Conservation (phyloP, 1,140 invertebrate genomes). For the Whitmania pigra region DNA sequence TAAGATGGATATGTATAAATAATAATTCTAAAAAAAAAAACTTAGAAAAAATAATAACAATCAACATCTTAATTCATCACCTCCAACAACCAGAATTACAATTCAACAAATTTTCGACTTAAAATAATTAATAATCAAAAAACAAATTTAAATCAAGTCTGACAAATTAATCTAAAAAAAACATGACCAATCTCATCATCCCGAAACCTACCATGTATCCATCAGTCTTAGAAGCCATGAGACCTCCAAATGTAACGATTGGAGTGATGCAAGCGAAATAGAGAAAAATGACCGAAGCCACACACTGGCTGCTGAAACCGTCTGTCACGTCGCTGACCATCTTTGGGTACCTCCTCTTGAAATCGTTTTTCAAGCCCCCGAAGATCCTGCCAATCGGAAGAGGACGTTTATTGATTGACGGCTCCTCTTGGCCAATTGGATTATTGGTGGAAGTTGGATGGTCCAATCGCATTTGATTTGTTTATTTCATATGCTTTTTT, state of each 20-base stretch:
- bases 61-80: no score
- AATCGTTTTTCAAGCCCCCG: conserved; percentile 74
- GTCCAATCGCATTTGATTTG: no score
- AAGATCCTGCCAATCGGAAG: conserved; percentile 49
- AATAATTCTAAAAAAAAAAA: no score
- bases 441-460: no score
- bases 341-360: conserved; percentile 79
- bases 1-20: no score
- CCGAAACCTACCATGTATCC: conserved; percentile 32
- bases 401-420: neutral
- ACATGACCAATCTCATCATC: neutral
- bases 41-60: no score
- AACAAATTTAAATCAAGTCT: no score
- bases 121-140: no score
- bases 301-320: conserved; percentile 75
- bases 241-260: conserved; percentile 88
- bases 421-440: no score
- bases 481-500: no score
- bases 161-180: neutral
- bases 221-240: conserved; percentile 38
- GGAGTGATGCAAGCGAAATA: conserved; percentile 97
- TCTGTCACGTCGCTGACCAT: conserved; percentile 57
- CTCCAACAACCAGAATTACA: no score
- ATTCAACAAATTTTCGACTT: no score
- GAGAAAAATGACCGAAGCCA: conserved; percentile 91